Evolutionary conservation across 35 echinoderm and acorn worm genomes (phyloP).

Genomic region (Lytechinus pictus): DNA sequence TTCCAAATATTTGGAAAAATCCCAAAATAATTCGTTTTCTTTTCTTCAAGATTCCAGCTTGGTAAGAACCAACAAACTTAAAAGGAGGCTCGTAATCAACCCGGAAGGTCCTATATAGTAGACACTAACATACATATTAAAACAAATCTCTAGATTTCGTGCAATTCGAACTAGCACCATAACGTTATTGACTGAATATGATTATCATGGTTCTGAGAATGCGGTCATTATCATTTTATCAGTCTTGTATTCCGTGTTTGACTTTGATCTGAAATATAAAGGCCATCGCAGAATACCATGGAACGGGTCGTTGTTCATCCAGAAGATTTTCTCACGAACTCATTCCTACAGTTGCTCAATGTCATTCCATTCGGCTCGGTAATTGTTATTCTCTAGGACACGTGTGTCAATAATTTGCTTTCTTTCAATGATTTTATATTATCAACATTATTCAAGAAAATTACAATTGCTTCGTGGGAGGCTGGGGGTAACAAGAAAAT

Average conservation of each 20-base stretch:
- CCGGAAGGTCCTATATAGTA: too few species aligned
- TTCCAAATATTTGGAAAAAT: too few species aligned
- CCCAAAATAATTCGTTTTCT: too few species aligned
- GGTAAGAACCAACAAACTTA: too few species aligned
- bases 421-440: slow-evolving; percentile 5
- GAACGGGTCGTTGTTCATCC: not conserved
- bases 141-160: too few species aligned
- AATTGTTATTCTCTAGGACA: not conserved
- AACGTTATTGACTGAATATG: too few species aligned
- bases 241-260: not conserved
- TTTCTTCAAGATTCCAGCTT: too few species aligned
- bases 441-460: not conserved
- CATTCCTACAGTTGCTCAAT: not conserved
- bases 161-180: too few species aligned
- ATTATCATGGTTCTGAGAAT: not conserved
- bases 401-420: not conserved
- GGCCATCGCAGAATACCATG: not conserved
- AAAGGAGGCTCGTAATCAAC: too few species aligned
- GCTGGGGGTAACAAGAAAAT: not conserved
- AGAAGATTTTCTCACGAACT: not conserved
- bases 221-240: not conserved
- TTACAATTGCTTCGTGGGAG: not conserved
- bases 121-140: too few species aligned
- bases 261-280: not conserved
- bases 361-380: not conserved